These are phyloP conservation scores for Trematocara variabile DNA, from an alignment of 2,113 vertebrate genomes.

Conservation along the genomic window DNA sequence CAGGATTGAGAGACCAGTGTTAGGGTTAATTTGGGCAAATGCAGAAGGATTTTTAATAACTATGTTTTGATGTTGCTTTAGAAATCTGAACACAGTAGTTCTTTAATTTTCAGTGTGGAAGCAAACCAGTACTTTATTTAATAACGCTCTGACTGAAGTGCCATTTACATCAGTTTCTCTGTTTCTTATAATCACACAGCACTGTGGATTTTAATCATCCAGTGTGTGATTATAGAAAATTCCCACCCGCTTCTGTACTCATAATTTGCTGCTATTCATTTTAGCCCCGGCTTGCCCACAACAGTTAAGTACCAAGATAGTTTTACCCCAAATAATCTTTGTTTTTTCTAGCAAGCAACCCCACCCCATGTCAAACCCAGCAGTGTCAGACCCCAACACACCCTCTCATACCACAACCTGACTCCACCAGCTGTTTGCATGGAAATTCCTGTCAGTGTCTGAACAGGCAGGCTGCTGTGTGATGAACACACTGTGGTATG, in stretches of 20 bases:
- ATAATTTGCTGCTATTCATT: neutral
- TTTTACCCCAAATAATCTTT: neutral
- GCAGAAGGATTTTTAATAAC: neutral
- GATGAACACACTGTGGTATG: neutral
- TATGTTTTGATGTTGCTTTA: neutral
- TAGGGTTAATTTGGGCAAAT: neutral
- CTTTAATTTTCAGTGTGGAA: neutral
- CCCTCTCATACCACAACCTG: neutral
- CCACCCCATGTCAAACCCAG: neutral
- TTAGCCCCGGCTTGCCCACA: neutral
- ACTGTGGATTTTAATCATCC: neutral
- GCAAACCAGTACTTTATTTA: neutral
- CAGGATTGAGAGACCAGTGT: neutral
- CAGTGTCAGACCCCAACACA: neutral
- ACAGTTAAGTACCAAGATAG: neutral
- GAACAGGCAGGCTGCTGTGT: neutral
- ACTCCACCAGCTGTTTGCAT: slow-evolving; percentile 24
- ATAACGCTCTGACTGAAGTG: neutral
- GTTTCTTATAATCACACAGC: neutral
- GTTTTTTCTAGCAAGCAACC: neutral
- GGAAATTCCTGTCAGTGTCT: neutral
- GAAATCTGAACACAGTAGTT: neutral
- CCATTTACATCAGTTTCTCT: neutral
- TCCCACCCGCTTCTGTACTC: neutral
- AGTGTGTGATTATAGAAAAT: neutral